phyloP scores from a whole-genome alignment of 2,113 vertebrate genomes.

The Sander lucioperca region DNA sequence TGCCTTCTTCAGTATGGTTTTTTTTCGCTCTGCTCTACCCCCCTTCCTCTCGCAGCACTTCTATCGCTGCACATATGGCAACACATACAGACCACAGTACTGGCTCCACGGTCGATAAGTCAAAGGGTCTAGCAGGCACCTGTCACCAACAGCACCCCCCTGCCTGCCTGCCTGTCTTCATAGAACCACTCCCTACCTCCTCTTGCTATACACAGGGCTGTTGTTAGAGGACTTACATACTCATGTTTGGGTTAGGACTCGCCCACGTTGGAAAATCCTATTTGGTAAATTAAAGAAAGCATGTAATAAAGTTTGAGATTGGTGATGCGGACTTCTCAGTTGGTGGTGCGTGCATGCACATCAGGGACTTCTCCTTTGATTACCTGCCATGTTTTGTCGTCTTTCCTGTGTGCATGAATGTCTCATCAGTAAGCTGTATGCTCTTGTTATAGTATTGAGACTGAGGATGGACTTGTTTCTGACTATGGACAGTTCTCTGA shows the following conservation, averaged over 20 bases:
- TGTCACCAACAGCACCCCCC: slow-evolving; percentile 37
- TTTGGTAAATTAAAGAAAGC: background rate
- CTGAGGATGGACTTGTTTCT: no score
- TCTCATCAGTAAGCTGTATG: no score
- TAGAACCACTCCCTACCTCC: slow-evolving; percentile 11
- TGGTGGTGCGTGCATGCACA: no score
- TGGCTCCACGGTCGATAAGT: slow-evolving; percentile 47
- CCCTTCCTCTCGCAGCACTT: background rate
- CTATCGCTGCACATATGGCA: slow-evolving; percentile 39
- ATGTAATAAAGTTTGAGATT: no score
- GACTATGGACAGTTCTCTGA: no score
- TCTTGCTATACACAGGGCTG: background rate
- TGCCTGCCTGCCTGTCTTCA: slow-evolving; percentile 4
- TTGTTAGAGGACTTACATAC: background rate
- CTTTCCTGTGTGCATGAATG: no score
- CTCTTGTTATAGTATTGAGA: no score
- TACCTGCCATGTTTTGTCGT: no score
- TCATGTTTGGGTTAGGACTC: background rate
- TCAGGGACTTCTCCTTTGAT: no score
- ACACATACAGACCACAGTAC: slow-evolving; percentile 32
- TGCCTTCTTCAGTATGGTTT: background rate
- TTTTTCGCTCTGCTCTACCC: slow-evolving; percentile 2
- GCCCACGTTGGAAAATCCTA: background rate
- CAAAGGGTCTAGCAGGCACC: slow-evolving; percentile 43
- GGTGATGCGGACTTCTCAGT: no score